Evolutionary conservation across 1,140 invertebrate species (phyloP).

Genomic region (Octopus sinensis): DNA sequence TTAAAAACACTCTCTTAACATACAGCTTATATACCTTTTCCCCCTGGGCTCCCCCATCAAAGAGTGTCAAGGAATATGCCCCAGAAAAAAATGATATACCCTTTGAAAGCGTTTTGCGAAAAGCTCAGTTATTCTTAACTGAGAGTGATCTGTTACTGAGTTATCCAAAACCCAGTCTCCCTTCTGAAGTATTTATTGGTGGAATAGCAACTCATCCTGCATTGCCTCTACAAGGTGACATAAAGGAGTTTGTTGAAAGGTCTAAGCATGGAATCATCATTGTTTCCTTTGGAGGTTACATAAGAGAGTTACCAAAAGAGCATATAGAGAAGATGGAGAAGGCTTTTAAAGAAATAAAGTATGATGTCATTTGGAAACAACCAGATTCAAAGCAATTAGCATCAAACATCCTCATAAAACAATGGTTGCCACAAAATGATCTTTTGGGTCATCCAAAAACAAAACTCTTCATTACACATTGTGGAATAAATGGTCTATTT

Average conservation of each 20-base stretch:
- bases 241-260: conserved; percentile 17
- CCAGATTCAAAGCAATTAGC: no score
- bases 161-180: conserved; percentile 17
- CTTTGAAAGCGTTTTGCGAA: background rate
- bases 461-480: no score
- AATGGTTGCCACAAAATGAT: no score
- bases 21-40: background rate
- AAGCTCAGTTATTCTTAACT: conserved; percentile 17
- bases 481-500: conserved; percentile 59
- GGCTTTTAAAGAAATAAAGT: no score
- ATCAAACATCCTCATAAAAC: no score
- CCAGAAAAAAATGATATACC: background rate
- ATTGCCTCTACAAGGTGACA: conserved; percentile 19
- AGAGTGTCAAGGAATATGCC: background rate
- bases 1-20: background rate
- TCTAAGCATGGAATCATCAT: background rate
- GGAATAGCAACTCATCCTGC: conserved; percentile 22
- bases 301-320: no score
- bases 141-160: conserved; percentile 16
- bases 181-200: conserved; percentile 20
- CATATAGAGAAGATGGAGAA: no score
- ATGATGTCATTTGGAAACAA: no score
- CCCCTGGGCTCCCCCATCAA: background rate
- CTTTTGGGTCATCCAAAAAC: no score
- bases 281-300: no score